Evolutionary conservation across 35 echinoderm and acorn worm species (phyloP).

Genomic region (Heliocidaris erythrogramma): DNA sequence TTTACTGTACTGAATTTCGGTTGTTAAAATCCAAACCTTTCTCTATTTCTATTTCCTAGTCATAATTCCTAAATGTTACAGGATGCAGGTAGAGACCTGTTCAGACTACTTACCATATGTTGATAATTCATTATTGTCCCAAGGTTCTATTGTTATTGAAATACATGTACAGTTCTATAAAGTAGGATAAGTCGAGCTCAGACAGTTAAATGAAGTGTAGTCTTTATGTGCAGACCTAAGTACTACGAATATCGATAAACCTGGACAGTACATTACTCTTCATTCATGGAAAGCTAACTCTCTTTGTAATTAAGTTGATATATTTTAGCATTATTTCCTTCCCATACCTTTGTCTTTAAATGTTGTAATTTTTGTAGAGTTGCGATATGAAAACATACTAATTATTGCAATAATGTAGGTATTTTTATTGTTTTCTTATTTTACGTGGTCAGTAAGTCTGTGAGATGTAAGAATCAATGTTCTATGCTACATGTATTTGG

Average conservation of each 20-base stretch:
- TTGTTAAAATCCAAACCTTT: no score
- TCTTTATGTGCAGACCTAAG: neutral
- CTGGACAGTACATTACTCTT: no score
- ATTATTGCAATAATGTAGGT: no score
- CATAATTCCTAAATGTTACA: neutral
- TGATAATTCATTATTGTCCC: neutral
- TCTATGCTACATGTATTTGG: no score
- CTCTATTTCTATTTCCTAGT: no score
- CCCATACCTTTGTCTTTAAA: neutral
- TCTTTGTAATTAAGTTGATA: no score
- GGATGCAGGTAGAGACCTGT: neutral
- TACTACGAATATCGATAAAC: neutral
- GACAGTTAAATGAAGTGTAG: neutral
- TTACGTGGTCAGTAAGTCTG: no score
- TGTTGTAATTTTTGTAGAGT: neutral
- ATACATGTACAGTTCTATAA: neutral
- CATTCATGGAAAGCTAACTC: no score
- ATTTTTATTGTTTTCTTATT: no score
- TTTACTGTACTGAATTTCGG: no score
- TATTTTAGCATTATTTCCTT: neutral
- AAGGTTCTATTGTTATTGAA: neutral
- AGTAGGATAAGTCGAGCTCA: neutral
- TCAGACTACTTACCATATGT: neutral
- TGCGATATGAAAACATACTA: no score
- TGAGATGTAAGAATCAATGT: no score